phyloP scores from a whole-genome alignment of 2,797 vertebrate genomes.

The Scyliorhinus canicula region DNA sequence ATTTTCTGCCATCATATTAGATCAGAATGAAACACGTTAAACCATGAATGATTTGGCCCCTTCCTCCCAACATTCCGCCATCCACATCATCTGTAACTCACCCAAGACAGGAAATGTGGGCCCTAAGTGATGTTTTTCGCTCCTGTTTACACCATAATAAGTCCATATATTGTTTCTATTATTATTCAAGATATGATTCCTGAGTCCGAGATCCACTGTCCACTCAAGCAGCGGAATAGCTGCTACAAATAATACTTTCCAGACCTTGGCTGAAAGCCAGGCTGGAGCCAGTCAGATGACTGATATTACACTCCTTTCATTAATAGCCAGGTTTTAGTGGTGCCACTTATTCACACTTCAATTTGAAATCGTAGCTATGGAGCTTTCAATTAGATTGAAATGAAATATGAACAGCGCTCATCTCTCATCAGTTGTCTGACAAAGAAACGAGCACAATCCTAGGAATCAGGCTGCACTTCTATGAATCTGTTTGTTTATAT shows the following conservation, averaged over 20 bases:
- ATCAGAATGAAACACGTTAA: background rate
- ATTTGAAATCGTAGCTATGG: background rate
- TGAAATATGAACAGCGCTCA: background rate
- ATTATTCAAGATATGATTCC: conserved; percentile 71
- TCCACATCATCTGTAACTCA: too few species aligned
- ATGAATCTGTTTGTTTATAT: background rate
- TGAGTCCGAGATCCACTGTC: conserved; percentile 77
- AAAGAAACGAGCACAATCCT: background rate
- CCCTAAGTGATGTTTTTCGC: background rate
- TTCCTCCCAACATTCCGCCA: background rate
- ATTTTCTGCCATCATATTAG: background rate
- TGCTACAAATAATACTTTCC: conserved; percentile 86
- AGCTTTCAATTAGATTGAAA: background rate
- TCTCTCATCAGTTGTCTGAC: background rate
- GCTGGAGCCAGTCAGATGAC: conserved; percentile 58
- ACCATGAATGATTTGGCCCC: background rate
- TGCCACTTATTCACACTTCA: background rate
- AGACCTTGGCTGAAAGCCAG: conserved; percentile 68
- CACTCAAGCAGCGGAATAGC: conserved; percentile 69
- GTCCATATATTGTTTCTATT: conserved; percentile 69
- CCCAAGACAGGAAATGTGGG: background rate
- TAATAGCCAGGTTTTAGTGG: background rate
- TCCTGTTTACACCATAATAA: conserved; percentile 45
- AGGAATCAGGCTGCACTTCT: background rate
- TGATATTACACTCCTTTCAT: background rate